Evolutionary conservation across 2,888 invertebrate species (phyloP).

Genomic region (Drosophila recens): DNA sequence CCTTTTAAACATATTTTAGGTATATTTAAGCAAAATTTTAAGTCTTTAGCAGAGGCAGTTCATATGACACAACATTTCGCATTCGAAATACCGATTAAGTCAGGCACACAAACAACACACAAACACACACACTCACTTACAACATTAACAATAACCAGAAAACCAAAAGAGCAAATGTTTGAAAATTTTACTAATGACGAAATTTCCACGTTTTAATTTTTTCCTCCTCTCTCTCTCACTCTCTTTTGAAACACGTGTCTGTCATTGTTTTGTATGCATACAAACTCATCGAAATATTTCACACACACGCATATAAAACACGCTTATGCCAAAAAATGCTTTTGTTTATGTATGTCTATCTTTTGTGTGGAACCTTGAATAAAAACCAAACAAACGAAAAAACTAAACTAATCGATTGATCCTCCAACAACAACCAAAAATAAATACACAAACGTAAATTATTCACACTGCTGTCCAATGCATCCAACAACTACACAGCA

Average conservation of each 20-base stretch:
- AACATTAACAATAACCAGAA: slow-evolving; percentile 42
- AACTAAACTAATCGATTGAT: slow-evolving; percentile 56
- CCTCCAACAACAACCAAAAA: slow-evolving; percentile 28
- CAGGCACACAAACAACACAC: slow-evolving; percentile 46
- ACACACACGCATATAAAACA: slow-evolving; percentile 42
- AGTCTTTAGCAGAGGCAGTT: slow-evolving; percentile 37
- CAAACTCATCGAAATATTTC: slow-evolving; percentile 19
- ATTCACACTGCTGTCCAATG: slow-evolving; percentile 62
- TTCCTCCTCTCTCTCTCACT: slow-evolving; percentile 45
- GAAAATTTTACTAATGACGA: slow-evolving; percentile 72
- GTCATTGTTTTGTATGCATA: slow-evolving; percentile 36
- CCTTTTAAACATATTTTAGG: slow-evolving; percentile 23
- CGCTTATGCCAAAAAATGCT: slow-evolving; percentile 70
- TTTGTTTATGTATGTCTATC: slow-evolving; percentile 65
- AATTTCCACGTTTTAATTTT: slow-evolving; percentile 69
- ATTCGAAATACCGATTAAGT: slow-evolving; percentile 42
- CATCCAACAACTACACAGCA: slow-evolving; percentile 87
- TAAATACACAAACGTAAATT: slow-evolving; percentile 24
- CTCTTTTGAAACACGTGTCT: slow-evolving; percentile 33
- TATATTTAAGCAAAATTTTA: slow-evolving; percentile 41
- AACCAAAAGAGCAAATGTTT: slow-evolving; percentile 34
- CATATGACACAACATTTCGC: slow-evolving; percentile 17
- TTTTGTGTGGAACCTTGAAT: slow-evolving; percentile 52
- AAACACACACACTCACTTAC: slow-evolving; percentile 26
- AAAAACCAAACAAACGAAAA: slow-evolving; percentile 28